These are phyloP conservation scores for Peromyscus californicus DNA, from an alignment of 2,113 vertebrate species.

Conservation along the genomic window DNA sequence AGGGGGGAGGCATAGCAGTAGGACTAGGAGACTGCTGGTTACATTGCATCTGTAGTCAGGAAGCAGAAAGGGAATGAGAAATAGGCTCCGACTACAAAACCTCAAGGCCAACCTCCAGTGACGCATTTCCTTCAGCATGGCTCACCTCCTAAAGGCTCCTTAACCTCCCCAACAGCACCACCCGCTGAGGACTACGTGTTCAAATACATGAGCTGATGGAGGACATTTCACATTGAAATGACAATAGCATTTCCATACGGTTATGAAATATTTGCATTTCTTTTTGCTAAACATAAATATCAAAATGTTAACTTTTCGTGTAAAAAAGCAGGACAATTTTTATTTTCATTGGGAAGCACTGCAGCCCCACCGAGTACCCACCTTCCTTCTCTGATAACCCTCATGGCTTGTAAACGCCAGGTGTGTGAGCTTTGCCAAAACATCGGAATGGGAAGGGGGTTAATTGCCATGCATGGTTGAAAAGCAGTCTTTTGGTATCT, in stretches of 20 bases:
- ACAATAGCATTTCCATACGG: background rate
- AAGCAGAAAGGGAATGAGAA: background rate
- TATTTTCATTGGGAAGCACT: background rate
- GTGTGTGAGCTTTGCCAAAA: background rate
- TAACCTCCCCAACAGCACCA: background rate
- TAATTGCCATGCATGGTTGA: constrained; percentile 14
- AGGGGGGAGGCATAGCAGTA: background rate
- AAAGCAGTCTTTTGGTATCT: constrained; percentile 54
- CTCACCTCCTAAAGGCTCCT: background rate
- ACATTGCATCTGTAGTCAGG: background rate
- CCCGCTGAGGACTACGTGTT: background rate
- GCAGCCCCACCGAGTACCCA: background rate
- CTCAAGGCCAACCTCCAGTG: background rate
- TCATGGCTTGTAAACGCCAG: constrained; percentile 8
- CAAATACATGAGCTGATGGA: background rate
- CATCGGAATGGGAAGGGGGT: constrained; percentile 38
- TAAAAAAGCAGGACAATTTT: background rate
- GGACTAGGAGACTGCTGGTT: background rate
- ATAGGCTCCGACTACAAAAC: background rate
- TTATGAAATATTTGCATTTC: constrained; percentile 4
- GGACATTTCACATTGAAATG: background rate
- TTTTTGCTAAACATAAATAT: constrained; percentile 50
- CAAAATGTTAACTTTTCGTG: constrained; percentile 28
- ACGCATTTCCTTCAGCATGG: too few species aligned
- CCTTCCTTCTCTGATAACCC: background rate